Percentiles rank a stretch among this genome's conserved stretches.
These are phyloP conservation scores for Pempheris klunzingeri DNA, from an alignment of 2,797 vertebrate species.

Conservation along the genomic window DNA sequence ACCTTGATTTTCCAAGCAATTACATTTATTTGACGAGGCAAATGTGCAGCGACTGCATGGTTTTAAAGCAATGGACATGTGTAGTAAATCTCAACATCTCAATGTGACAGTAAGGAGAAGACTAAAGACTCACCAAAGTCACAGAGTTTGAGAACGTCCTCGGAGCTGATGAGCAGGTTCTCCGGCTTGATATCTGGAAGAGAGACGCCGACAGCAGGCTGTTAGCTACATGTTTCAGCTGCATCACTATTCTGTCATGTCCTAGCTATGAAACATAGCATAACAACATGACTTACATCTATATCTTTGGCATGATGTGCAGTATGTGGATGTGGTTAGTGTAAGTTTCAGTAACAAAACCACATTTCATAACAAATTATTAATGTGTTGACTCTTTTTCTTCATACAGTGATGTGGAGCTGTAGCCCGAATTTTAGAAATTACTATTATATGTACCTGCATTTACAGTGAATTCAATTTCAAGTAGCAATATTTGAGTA, in stretches of 20 bases:
- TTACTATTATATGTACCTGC: background rate
- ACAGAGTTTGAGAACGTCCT: conserved; percentile 96
- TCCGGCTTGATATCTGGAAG: conserved; percentile 97
- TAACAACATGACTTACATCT: background rate
- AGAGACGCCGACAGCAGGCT: background rate
- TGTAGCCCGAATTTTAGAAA: background rate
- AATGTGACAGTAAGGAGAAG: conserved; percentile 7
- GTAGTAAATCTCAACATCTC: conserved; percentile 24
- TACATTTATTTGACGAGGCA: conserved; percentile 13
- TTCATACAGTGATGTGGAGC: background rate
- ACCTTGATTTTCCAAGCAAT: conserved; percentile 25
- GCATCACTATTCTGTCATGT: background rate
- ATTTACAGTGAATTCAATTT: background rate
- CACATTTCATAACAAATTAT: background rate
- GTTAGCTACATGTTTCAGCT: background rate
- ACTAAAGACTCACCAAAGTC: conserved; percentile 93
- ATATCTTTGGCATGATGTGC: background rate
- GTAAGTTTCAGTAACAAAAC: background rate
- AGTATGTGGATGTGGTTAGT: background rate
- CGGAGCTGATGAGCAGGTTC: conserved; percentile 98
- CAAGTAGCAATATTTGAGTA: background rate
- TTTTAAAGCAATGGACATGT: conserved; percentile 16
- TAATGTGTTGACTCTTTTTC: background rate
- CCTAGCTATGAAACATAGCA: background rate
- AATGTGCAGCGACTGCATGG: background rate